These are phyloP conservation scores for Galerucella pusilla DNA, from an alignment of 2,888 invertebrate species.

Conservation along the genomic window DNA sequence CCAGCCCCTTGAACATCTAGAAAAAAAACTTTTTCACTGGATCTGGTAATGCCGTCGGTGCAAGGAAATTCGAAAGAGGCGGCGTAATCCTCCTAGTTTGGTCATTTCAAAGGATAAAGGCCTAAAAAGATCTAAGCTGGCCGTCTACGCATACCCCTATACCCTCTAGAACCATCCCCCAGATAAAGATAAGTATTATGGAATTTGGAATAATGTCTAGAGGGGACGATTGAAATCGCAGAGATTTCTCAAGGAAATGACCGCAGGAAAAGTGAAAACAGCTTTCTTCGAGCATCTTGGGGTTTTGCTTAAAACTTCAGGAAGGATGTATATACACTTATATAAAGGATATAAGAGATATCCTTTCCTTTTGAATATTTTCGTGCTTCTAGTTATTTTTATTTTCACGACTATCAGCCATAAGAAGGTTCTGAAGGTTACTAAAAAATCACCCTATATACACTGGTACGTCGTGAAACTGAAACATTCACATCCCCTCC, in stretches of 20 bases:
- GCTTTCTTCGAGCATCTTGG: conserved; percentile 30
- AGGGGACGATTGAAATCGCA: conserved; percentile 48
- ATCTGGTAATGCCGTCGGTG: conserved; percentile 16
- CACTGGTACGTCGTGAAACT: too few relatives aligned
- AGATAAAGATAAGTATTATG: conserved; percentile 62
- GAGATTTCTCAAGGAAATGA: conserved; percentile 45
- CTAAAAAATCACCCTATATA: too few relatives aligned
- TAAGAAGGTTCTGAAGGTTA: too few relatives aligned
- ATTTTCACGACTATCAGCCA: too few relatives aligned
- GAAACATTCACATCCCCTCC: too few relatives aligned
- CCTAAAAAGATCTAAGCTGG: conserved; percentile 57
- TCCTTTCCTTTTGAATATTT: conserved; percentile 13
- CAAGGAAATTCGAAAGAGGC: conserved; percentile 42
- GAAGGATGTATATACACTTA: conserved; percentile 23
- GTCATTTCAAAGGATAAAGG: conserved; percentile 46
- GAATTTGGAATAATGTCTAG: conserved; percentile 59
- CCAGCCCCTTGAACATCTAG: conserved; percentile 17
- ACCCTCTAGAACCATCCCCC: conserved; percentile 55
- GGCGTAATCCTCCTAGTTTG: conserved; percentile 48
- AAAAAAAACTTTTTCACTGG: conserved; percentile 16
- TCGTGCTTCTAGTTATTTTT: too few relatives aligned
- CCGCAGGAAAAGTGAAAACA: conserved; percentile 44
- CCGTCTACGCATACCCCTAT: conserved; percentile 56
- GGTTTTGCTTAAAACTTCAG: conserved; percentile 10
- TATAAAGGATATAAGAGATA: conserved; percentile 22